Base-by-base conservation (phyloP, 1,140 invertebrate species). In the Holcopasites calliopsidis region DNA sequence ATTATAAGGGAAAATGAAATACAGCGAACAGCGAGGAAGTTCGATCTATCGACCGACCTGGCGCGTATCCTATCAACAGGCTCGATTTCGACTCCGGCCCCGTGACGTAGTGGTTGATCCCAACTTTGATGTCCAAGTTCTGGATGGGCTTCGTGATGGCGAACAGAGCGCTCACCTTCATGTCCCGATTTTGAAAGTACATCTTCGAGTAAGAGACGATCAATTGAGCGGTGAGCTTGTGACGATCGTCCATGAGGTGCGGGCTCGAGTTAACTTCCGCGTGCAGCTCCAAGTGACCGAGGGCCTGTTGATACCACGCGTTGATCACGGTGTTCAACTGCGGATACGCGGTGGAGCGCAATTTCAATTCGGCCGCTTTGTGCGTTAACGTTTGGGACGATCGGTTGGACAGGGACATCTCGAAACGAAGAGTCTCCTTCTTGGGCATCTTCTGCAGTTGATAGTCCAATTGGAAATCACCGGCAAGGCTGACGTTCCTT, bases 331-430 rank as follows among this genome's bases (percentile, higher is more conserved):
- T 94, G 86, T 97, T 96, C 8, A 96, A 93, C 60, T 94, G 93
- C 0, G 95, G 95, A 92, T 97, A 96, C 0, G 95, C 95, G 0
- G 95, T 94, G 11, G 95, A 95, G 26, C 94, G 92, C 49, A 97
- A 88, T 42, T 94, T 93, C 52, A 96, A 85, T 71, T 94, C 93
- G 0, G 94, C 95, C 5, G 90, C 85, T 50, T 91, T 90, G 50
- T 93, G 92, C 18, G 94, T 92, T 65, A 95, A 92, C 0, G 93
- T 93, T 83, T 94, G 94, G 0, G 92, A 92, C 0, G 94, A 93
- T 49, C 93, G 93, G 86, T 96, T 94, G 3, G 93, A 93, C n/a
- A 95, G 83, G 7, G 94, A 90, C 1, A 94, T 92, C 69, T 95
- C 94, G 8, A 96, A 86, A 75, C 94, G 94, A 0, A 96, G 93